These are phyloP conservation scores for Orussus abietinus DNA, from an alignment of 1,140 invertebrate species.

Conservation along the genomic window DNA sequence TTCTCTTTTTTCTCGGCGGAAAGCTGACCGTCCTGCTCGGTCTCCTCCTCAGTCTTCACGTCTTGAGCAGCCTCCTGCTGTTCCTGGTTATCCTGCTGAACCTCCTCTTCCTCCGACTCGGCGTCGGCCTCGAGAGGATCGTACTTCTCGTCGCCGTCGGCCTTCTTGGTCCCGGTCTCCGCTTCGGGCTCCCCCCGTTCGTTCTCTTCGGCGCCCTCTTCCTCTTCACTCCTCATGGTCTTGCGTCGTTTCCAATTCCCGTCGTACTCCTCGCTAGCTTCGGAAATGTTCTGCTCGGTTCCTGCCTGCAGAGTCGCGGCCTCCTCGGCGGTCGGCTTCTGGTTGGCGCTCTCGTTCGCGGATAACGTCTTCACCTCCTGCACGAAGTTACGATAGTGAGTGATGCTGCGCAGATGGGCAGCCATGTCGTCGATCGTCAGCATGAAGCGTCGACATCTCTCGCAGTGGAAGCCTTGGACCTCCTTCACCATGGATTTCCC, in stretches of 20 bases:
- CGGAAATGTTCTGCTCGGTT: too few species aligned
- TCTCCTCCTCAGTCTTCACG: slow-evolving; percentile 11
- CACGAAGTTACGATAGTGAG: slow-evolving; percentile 48
- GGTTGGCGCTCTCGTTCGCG: too few species aligned
- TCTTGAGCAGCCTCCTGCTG: slow-evolving; percentile 21
- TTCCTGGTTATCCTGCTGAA: slow-evolving; percentile 17
- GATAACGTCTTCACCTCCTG: slow-evolving; percentile 43
- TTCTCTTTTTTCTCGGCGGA: slow-evolving; percentile 21
- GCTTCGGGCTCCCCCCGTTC: slow-evolving; percentile 21
- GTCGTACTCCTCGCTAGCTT: slow-evolving; percentile 27
- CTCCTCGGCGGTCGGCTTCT: background rate
- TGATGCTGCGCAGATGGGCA: slow-evolving; percentile 44
- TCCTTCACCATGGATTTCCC: slow-evolving; percentile 48
- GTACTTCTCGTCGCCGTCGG: slow-evolving; percentile 36
- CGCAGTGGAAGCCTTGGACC: slow-evolving; percentile 45
- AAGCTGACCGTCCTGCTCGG: slow-evolving; percentile 17
- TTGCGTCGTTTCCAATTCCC: slow-evolving; percentile 38
- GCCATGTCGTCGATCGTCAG: slow-evolving; percentile 43
- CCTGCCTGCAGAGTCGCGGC: too few species aligned
- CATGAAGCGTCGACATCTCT: slow-evolving; percentile 51
- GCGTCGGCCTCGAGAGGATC: slow-evolving; percentile 44
- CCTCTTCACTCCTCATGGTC: slow-evolving; percentile 17
- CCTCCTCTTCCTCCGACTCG: slow-evolving; percentile 20
- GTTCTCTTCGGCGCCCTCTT: slow-evolving; percentile 24
- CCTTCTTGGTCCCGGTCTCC: slow-evolving; percentile 24